phyloP scores from a whole-genome alignment of 1,140 invertebrate species.

The Drosophila parabipectinata region DNA sequence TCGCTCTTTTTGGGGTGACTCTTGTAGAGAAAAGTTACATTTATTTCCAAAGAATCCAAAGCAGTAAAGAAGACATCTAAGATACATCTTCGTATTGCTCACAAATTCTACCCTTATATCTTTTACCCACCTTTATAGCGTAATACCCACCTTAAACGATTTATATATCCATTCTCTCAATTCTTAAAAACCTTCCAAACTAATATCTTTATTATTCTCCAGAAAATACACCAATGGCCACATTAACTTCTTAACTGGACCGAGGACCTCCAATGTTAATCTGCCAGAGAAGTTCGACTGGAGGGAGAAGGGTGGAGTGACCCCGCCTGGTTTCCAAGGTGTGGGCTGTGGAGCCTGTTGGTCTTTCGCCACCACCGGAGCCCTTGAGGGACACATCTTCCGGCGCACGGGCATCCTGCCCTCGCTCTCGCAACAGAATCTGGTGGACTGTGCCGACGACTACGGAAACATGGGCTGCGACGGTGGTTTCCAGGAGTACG shows the following conservation, averaged over 20 bases:
- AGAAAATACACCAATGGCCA: slow-evolving; percentile 65
- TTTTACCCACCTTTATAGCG: too few species aligned
- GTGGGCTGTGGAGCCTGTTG: slow-evolving; percentile 86
- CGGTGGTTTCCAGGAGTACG: slow-evolving; percentile 88
- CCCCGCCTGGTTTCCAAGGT: slow-evolving; percentile 89
- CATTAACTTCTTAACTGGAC: slow-evolving; percentile 69
- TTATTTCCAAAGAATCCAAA: too few species aligned
- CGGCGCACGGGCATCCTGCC: slow-evolving; percentile 88
- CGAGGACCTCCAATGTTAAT: slow-evolving; percentile 36
- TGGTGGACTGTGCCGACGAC: slow-evolving; percentile 88
- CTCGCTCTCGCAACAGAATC: slow-evolving; percentile 87
- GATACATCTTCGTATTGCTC: too few species aligned
- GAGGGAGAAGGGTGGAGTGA: slow-evolving; percentile 88
- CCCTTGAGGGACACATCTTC: slow-evolving; percentile 86
- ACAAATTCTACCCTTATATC: too few species aligned
- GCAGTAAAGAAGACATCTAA: not conserved
- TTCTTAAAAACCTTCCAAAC: too few species aligned
- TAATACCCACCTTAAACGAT: too few species aligned
- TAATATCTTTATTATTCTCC: not conserved
- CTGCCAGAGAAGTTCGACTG: slow-evolving; percentile 87
- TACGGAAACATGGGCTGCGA: slow-evolving; percentile 88
- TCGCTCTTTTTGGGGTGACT: too few species aligned
- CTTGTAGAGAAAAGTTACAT: too few species aligned
- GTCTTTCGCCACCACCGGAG: slow-evolving; percentile 86
- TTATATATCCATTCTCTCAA: too few species aligned